Evolutionary conservation across 37 sponge, comb jelly and placozoan genomes (phyloP), one percentile per base, ranked within the genome.

Genomic region (Tethya wilhelma): DNA sequence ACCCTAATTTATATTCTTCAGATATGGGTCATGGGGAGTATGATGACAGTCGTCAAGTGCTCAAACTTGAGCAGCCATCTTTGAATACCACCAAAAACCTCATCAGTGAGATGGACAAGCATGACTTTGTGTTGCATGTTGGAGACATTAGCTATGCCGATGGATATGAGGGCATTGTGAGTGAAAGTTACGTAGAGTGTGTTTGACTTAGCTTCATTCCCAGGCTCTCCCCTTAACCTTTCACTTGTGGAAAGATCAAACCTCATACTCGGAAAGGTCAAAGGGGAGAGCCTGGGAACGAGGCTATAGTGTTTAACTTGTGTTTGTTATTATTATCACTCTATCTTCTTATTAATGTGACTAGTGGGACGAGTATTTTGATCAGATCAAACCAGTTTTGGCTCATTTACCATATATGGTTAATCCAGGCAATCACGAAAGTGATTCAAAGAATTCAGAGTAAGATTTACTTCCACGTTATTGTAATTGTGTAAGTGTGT

Each of bases 331-430:
- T 9, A 9, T 63, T n/a, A 9, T n/a, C 29, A 17, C 29, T 9
- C 23, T 25, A 63, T 17, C 9, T 28, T 23, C 64, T 63, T 26
- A 7, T 67, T 32, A 11, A 26, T 28, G 38, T 44, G 19, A 36
- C 7, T 67, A 93, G 83, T 93, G 93, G 93, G 93, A 93, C 8
- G 74, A 86, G 68, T 93, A 82, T 70, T 84, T 84, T 81, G 74
- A 89, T 49, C 89, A 82, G 44, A 45, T 89, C 20, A 49, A 73
- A 36, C 73, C 82, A 1, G 42, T 89, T 44, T 59, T 89, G 11
- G 31, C 81, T 11, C 37, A 43, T 0, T 55, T 89, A 12, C 93
- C 93, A 23, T 93, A 89, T 37, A 80, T 86, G 82, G 93, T 89
- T 1, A 77, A 88, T 36, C 74, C 81, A 66, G 93, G 93, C 17